phyloP scores from a whole-genome alignment of 2,797 vertebrate species.

The Sebastes umbrosus region DNA sequence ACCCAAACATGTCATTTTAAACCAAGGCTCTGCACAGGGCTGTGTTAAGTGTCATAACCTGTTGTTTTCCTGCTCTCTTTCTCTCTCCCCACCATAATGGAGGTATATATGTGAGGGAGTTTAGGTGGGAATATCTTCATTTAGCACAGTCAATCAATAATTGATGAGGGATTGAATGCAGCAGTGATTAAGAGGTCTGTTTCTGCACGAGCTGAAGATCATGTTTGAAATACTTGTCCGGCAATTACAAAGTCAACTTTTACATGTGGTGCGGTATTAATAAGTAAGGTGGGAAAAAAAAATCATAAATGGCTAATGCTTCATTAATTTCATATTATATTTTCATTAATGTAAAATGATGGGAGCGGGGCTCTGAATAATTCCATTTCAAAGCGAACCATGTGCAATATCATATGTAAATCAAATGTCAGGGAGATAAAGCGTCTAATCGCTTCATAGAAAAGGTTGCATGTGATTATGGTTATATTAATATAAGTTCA shows the following conservation, averaged over 20 bases:
- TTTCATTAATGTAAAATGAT: conserved; percentile 74
- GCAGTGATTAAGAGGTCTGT: conserved; percentile 46
- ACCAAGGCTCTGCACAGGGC: conserved; percentile 66
- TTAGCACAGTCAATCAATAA: conserved; percentile 43
- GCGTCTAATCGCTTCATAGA: conserved; percentile 40
- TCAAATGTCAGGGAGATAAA: conserved; percentile 68
- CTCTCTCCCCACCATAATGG: conserved; percentile 6
- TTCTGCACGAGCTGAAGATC: conserved; percentile 44
- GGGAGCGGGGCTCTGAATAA: conserved; percentile 61
- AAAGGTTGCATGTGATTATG: conserved; percentile 50
- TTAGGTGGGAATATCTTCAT: conserved; percentile 34
- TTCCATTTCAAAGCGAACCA: conserved; percentile 58
- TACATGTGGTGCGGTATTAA: conserved; percentile 68
- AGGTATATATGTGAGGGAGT: background rate
- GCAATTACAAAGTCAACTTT: conserved; percentile 75
- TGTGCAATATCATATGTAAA: conserved; percentile 67
- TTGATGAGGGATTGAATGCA: conserved; percentile 43
- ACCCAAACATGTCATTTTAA: conserved; percentile 82
- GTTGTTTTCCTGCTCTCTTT: conserved; percentile 61
- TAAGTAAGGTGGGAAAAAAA: conserved; percentile 71
- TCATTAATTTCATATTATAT: conserved; percentile 74
- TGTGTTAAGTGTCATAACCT: conserved; percentile 72
- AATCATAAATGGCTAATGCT: conserved; percentile 73
- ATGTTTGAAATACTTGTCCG: conserved; percentile 65
- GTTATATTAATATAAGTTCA: conserved; percentile 33